Percentiles rank a stretch among this genome's conserved stretches.
Evolutionary conservation across 2,888 invertebrate genomes (phyloP).

Genomic region (Trichacis sp.): DNA sequence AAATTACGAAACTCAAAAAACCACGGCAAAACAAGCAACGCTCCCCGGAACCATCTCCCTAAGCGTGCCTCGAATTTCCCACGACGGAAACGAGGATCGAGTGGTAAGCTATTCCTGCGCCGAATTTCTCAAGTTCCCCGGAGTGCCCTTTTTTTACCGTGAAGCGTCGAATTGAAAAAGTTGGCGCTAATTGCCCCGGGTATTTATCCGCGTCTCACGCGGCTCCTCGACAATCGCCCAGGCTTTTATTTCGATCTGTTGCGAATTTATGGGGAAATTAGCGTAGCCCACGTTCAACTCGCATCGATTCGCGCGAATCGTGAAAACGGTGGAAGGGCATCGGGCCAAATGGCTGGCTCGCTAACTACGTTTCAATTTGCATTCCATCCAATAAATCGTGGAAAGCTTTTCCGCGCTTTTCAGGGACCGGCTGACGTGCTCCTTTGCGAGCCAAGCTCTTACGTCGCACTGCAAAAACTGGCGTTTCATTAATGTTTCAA

Average conservation of each 20-base stretch:
- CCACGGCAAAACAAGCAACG: too few relatives aligned
- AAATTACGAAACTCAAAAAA: too few relatives aligned
- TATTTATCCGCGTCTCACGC: neutral
- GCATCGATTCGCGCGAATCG: slow-evolving; percentile 27
- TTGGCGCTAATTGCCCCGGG: neutral
- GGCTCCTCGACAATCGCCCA: slow-evolving; percentile 29
- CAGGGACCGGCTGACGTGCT: slow-evolving; percentile 20
- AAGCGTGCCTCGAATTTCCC: too few relatives aligned
- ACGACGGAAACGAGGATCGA: too few relatives aligned
- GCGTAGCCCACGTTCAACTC: slow-evolving; percentile 39
- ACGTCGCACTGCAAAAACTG: too few relatives aligned
- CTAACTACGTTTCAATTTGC: slow-evolving; percentile 60
- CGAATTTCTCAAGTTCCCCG: too few relatives aligned
- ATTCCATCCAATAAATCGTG: slow-evolving; percentile 55
- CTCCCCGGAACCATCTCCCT: too few relatives aligned
- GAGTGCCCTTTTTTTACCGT: too few relatives aligned
- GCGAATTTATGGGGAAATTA: slow-evolving; percentile 53
- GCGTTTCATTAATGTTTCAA: too few relatives aligned
- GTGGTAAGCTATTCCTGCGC: too few relatives aligned
- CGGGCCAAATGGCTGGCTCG: slow-evolving; percentile 41
- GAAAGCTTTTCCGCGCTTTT: slow-evolving; percentile 35
- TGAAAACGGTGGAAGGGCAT: slow-evolving; percentile 9
- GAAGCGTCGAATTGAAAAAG: neutral
- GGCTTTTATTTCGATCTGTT: slow-evolving; percentile 52
- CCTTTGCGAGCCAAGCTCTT: slow-evolving; percentile 17